These are phyloP conservation scores for Ochotona princeps DNA, from an alignment of 2,113 vertebrate genomes.

Conservation along the genomic window DNA sequence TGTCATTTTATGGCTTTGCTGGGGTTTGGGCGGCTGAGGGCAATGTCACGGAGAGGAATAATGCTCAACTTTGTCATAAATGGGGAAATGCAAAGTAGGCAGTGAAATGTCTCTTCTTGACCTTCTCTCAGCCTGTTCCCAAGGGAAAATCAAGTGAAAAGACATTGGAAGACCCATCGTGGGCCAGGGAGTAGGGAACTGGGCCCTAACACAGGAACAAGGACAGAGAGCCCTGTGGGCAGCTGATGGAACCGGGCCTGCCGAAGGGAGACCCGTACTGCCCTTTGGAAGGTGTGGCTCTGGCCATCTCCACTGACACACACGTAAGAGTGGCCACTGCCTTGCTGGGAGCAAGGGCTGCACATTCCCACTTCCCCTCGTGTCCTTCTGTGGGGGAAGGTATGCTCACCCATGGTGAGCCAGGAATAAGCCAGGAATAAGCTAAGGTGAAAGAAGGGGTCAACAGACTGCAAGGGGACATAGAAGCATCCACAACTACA, in stretches of 20 bases:
- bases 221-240: neutral
- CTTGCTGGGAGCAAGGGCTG: neutral
- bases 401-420: neutral
- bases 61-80: neutral
- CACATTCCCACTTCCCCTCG: neutral
- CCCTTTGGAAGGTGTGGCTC: neutral
- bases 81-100: constrained; percentile 9
- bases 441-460: constrained; percentile 18
- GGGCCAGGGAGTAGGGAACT: neutral
- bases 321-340: neutral
- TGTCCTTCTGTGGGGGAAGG: neutral
- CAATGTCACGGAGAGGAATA: neutral
- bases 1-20: neutral
- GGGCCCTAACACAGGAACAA: neutral
- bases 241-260: neutral
- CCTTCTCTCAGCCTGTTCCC: neutral
- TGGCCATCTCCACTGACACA: neutral
- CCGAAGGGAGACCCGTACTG: neutral
- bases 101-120: neutral
- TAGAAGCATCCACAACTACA: neutral
- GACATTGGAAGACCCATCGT: neutral
- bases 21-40: neutral
- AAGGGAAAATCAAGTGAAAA: neutral
- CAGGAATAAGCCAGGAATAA: constrained; percentile 17
- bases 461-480: constrained; percentile 10